These are phyloP conservation scores for Scleropages formosus DNA, from an alignment of 2,797 vertebrate species.

Conservation along the genomic window DNA sequence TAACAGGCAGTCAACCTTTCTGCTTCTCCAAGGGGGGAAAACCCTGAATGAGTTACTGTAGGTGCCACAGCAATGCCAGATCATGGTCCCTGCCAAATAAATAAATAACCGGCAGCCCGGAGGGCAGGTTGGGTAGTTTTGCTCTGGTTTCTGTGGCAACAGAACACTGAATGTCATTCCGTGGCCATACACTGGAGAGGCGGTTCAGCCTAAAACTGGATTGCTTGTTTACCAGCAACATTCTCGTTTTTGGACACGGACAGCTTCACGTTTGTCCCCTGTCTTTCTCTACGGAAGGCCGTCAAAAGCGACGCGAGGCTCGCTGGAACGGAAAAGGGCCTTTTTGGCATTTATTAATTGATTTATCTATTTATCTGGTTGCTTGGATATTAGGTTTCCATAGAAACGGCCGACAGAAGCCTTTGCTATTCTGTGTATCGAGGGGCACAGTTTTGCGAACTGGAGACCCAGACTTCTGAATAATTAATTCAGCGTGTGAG, in stretches of 20 bases:
- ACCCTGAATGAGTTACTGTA: slow-evolving; percentile 7
- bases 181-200: slow-evolving; percentile 5
- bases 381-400: slow-evolving; percentile 25
- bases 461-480: slow-evolving; percentile 18
- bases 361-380: slow-evolving; percentile 28
- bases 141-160: slow-evolving; percentile 23
- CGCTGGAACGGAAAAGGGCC: not conserved
- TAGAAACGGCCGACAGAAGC: slow-evolving; percentile 15
- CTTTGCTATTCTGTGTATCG: not conserved
- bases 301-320: not conserved
- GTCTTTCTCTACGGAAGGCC: not conserved
- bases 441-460: not conserved
- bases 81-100: slow-evolving; percentile 6
- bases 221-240: not conserved
- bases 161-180: slow-evolving; percentile 18
- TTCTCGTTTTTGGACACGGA: not conserved
- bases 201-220: not conserved
- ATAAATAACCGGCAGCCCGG: slow-evolving; percentile 21
- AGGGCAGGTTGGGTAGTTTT: slow-evolving; percentile 22
- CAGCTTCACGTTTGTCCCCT: not conserved
- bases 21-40: not conserved
- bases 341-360: slow-evolving; percentile 1
- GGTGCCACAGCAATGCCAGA: not conserved
- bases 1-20: not conserved
- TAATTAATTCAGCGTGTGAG: slow-evolving; percentile 9